Evolutionary conservation across 2,113 vertebrate genomes (phyloP), one percentile per base, ranked within the genome.

Genomic region (Aleadryas rufinucha): DNA sequence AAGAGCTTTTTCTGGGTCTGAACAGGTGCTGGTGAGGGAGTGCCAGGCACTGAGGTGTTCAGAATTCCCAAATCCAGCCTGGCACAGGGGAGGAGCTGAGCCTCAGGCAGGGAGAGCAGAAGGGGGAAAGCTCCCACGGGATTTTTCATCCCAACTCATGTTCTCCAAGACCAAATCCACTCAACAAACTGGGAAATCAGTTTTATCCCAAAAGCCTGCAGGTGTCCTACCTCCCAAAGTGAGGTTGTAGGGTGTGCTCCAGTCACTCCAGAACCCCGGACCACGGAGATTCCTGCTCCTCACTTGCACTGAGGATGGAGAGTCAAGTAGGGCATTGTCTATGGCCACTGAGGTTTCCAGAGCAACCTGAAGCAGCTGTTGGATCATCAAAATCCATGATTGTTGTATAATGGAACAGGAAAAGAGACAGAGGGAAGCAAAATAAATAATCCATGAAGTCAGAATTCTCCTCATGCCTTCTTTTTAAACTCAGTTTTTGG

Each of bases 231-330:
- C 98, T 97, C 97, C 94, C 26, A 98, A 72, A 23, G 53, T 96
- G 83, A 99, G 97, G 30, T 96, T 78, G 42, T 97, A 92, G 0
- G 98, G 96, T 2, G 87, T 37, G 70, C 99, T 99, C 99, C 99
- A 99, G 44, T 98, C 96, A 54, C 99, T 99, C 99, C 99, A 99
- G 93, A 98, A 31, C 2, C 98, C 98, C 4, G 96, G 96, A 7
- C 96, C 92, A 6, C 23, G 86, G 10, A 37, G 83, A 16, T 92
- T 89, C 83, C 94, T 98, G 96, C 98, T 97, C 64, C 99, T 98
- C 22, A 99, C 98, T 80, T 99, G 98, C 87, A 98, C 78, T 3
- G 81, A 95, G 88, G 97, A 98, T 6, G 97, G 97, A 65, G 98
- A 91, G 17, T 93, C 97, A 31, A 98, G 96, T 31, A 97, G 97